A percentile compares a stretch with the other conserved stretches of the same genome.
phyloP scores from a whole-genome alignment of 2,888 invertebrate genomes.

The Ferrisia virgata region DNA sequence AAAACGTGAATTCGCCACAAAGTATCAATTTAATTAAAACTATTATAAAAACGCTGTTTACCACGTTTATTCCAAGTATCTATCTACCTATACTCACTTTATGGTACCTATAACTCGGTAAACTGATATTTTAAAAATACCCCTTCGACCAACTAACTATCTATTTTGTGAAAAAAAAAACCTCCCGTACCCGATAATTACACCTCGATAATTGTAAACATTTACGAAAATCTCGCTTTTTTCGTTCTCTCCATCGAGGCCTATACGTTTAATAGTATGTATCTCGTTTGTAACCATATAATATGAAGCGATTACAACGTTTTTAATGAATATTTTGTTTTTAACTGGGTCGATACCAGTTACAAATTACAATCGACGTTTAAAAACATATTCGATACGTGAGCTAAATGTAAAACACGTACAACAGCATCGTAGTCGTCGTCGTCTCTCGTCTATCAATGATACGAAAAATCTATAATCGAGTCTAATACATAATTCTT shows the following conservation, averaged over 20 bases:
- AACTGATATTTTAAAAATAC: neutral
- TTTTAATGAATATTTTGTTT: constrained; percentile 23
- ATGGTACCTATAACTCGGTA: neutral
- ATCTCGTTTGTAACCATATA: constrained; percentile 22
- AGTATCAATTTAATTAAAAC: constrained; percentile 31
- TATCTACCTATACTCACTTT: neutral
- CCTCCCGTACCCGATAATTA: neutral
- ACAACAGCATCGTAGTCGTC: neutral
- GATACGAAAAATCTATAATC: constrained; percentile 1
- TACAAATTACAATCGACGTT: constrained; percentile 21
- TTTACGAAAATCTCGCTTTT: constrained; percentile 12
- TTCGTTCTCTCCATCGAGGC: neutral
- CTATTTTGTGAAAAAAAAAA: no score
- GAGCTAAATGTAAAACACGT: neutral
- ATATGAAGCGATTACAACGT: constrained; percentile 7
- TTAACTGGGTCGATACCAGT: constrained; percentile 20
- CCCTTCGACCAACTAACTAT: neutral
- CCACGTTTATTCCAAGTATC: no score
- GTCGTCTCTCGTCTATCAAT: neutral
- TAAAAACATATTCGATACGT: constrained; percentile 14
- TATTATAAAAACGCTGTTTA: neutral
- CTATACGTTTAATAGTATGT: neutral
- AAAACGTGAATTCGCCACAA: neutral
- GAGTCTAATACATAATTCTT: neutral
- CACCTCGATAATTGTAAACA: constrained; percentile 4